Evolutionary conservation across 2,888 invertebrate genomes (phyloP), one percentile per base, ranked within the genome.

Genomic region (Pheosia gnoma): DNA sequence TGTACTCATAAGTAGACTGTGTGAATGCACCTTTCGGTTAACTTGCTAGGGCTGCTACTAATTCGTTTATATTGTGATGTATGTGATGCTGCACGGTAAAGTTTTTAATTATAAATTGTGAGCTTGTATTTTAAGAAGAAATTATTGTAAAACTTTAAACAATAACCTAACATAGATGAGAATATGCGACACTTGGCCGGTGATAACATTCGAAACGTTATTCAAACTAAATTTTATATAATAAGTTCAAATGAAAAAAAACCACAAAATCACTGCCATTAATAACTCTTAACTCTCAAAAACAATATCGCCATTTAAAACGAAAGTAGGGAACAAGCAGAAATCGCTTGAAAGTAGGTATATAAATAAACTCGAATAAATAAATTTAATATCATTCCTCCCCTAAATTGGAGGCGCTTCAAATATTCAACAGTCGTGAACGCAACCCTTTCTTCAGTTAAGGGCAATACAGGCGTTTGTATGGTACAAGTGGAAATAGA

Each of bases 391-490:
- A 93, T 91, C 82, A 88, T 84, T 84, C 89, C 87, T 86, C 86
- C 85, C 85, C 84, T 87, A 91, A 91, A 91, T 91, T 92, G 90
- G 85, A 87, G 89, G 81, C 84, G 85, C 85, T 90, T 93, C 88
- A 93, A 93, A 93, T 92, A 93, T 93, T 93, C 91, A 93, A 85
- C 82, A 90, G 89, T 90, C 89, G 89, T 90, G 92, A 91, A 90
- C 87, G 85, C 88, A 92, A 91, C 92, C 93, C 92, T 93, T 93
- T 87, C 86, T 87, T 82, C 85, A 85, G 87, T 86, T 83, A 83
- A 88, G 87, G 88, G 88, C 81, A 85, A 86, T 86, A 85, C 82
- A 78, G 77, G 75, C 70, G 73, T 66, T 67, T 49, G 68, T 71
- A 56, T 78, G 82, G 81, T 75, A 52, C 71, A 84, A 85, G 75